Conservation (phyloP, 2,888 invertebrate genomes). For the Nemotelus nigrinus region DNA sequence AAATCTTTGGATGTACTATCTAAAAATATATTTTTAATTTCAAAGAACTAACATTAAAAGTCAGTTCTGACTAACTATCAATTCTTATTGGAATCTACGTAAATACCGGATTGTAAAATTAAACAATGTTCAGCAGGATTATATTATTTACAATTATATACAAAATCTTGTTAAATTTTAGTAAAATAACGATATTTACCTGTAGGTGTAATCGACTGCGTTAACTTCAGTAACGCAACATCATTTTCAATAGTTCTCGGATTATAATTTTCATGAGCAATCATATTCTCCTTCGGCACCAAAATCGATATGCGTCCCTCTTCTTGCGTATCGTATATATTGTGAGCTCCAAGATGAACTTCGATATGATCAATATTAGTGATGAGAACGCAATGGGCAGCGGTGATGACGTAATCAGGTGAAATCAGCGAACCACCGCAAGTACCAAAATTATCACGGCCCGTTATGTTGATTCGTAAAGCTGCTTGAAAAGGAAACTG, state of each 20-base stretch:
- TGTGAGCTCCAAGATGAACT: constrained; percentile 27
- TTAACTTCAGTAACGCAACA: constrained; percentile 27
- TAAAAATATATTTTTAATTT: too few relatives aligned
- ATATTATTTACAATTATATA: too few relatives aligned
- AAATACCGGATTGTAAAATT: too few relatives aligned
- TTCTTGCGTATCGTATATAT: not conserved
- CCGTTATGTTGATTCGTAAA: not conserved
- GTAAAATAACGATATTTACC: not conserved
- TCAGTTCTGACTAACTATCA: too few relatives aligned
- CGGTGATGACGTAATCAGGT: constrained; percentile 38
- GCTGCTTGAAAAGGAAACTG: constrained; percentile 50
- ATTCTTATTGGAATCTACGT: too few relatives aligned
- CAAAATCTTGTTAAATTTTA: too few relatives aligned
- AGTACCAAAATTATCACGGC: not conserved
- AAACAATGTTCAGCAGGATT: too few relatives aligned
- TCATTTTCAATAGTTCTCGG: constrained; percentile 5
- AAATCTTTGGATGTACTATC: too few relatives aligned
- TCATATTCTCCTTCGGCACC: constrained; percentile 3
- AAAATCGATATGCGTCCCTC: not conserved
- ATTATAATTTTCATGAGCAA: constrained; percentile 8
- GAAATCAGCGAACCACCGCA: constrained; percentile 45
- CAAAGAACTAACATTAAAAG: too few relatives aligned
- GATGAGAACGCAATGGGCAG: constrained; percentile 41
- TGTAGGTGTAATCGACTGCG: not conserved
- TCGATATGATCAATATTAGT: not conserved